These are phyloP conservation scores for Dermochelys coriacea DNA, from an alignment of 2,797 vertebrate genomes.

Conservation along the genomic window DNA sequence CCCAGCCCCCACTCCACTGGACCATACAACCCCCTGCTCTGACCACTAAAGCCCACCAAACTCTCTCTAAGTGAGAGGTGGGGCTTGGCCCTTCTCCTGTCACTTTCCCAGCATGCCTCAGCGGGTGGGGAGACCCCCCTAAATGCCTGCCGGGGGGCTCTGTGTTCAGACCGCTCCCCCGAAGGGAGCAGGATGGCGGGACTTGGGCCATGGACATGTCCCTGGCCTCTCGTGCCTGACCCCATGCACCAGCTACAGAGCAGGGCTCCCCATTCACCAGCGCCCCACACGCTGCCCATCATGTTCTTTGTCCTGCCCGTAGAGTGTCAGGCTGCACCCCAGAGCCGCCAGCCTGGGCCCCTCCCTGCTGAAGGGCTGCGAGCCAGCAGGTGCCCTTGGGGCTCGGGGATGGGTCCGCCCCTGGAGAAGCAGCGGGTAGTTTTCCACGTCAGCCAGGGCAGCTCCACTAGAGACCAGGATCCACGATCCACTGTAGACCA, in stretches of 20 bases:
- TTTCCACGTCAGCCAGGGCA: not conserved
- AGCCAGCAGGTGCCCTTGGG: too few relatives aligned
- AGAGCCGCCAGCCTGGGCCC: not conserved
- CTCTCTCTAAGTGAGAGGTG: not conserved
- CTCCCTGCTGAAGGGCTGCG: too few relatives aligned
- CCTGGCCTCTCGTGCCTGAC: not conserved
- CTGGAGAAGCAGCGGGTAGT: not conserved
- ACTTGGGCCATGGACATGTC: too few relatives aligned
- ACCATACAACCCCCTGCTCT: too few relatives aligned
- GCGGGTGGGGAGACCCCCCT: not conserved
- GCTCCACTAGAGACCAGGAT: too few relatives aligned
- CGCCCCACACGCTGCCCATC: not conserved
- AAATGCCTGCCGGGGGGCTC: not conserved
- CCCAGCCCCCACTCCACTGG: not conserved
- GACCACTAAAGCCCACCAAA: not conserved
- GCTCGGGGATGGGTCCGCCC: too few relatives aligned
- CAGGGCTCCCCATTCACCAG: not conserved
- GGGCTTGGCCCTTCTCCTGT: not conserved
- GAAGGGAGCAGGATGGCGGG: not conserved
- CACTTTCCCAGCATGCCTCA: not conserved
- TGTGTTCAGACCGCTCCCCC: not conserved
- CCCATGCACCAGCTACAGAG: not conserved
- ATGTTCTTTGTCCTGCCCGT: too few relatives aligned
- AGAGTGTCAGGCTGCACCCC: not conserved
- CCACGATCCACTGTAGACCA: too few relatives aligned